Conservation (phyloP, 2,113 vertebrate species). For the Nesoenas mayeri region DNA sequence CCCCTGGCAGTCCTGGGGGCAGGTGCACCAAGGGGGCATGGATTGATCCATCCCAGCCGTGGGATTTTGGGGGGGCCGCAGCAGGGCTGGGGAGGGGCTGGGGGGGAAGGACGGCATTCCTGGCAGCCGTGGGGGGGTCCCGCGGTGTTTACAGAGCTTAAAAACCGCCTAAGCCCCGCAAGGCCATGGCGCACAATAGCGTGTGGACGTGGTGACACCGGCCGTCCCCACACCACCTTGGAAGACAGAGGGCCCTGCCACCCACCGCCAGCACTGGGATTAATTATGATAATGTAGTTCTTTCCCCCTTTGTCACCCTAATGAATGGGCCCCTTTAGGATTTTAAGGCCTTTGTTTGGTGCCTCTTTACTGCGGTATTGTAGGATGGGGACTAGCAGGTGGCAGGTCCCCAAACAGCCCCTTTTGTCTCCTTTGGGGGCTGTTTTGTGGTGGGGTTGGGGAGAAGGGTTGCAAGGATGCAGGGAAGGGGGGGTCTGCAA, state of each 20-base stretch:
- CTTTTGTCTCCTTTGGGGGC: constrained; percentile 76
- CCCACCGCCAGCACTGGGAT: constrained; percentile 87
- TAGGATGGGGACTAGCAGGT: constrained; percentile 87
- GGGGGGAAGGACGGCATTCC: background rate
- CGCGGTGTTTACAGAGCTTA: constrained; percentile 62
- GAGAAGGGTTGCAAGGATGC: constrained; percentile 16
- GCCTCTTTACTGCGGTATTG: constrained; percentile 87
- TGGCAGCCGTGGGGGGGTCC: background rate
- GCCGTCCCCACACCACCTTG: constrained; percentile 67
- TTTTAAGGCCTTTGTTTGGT: constrained; percentile 90
- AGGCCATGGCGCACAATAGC: constrained; percentile 68
- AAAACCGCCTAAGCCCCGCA: constrained; percentile 35
- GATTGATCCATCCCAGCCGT: background rate
- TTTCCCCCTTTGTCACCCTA: constrained; percentile 90
- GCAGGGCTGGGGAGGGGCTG: background rate
- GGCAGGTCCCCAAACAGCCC: constrained; percentile 85
- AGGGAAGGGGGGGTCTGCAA: constrained; percentile 39
- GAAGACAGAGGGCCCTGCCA: constrained; percentile 80
- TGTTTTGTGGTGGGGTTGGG: constrained; percentile 57
- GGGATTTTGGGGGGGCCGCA: background rate
- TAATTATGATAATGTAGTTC: constrained; percentile 98
- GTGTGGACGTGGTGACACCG: constrained; percentile 73
- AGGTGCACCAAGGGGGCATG: background rate
- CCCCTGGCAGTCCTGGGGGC: background rate
- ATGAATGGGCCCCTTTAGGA: constrained; percentile 92